Evolutionary conservation across 1,140 invertebrate genomes (phyloP), one percentile per base, ranked within the genome.

Genomic region (Drosophila melanica): DNA sequence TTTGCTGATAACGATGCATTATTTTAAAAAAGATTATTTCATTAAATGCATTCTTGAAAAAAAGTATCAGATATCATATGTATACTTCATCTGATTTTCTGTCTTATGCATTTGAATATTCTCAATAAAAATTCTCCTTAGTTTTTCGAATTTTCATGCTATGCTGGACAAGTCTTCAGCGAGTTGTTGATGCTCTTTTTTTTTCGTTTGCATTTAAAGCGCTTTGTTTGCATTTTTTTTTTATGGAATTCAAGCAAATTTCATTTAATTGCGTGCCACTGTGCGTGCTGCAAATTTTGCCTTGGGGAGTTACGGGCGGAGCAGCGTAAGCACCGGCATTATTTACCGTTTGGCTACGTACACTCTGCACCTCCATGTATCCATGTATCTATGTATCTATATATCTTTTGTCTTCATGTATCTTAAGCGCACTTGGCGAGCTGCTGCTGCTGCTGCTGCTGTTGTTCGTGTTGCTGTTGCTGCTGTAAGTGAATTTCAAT

Each of bases 311-410:
- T 62, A 41, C 50, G 37, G 37, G 53, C 48, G 18, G 42, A 23
- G 44, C 54, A 48, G 12, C 67, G 57, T 50, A 42, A 79, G 54
- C 71, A 79, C 79, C 79, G 82, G 84, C 82, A 87, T 87, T 89
- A 87, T 87, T 82, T 87, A 87, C 84, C 84, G 84, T 89, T 86
- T 75, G 47, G 53, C 48, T 51, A 66, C 76, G 47, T 51, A 48
- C 57, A 57, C 75, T 66, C 30, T 35, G 55, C 18, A 64, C 33
- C 59, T 60, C 30, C 14, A 18, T 66, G 68, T 44, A 58, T 51
- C 50, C 57, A 33, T 67, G 30, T 37, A 18, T 50, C 45, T 44
- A 16, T 55, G 35, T 37, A 41, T 35, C 11, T 53, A 18, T 58
- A 47, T 79, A 44, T 58, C 55, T 58, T 58, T 58, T 65, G 62